Evolutionary conservation across 2,113 vertebrate genomes (phyloP).

Genomic region (Oryzias woworae): DNA sequence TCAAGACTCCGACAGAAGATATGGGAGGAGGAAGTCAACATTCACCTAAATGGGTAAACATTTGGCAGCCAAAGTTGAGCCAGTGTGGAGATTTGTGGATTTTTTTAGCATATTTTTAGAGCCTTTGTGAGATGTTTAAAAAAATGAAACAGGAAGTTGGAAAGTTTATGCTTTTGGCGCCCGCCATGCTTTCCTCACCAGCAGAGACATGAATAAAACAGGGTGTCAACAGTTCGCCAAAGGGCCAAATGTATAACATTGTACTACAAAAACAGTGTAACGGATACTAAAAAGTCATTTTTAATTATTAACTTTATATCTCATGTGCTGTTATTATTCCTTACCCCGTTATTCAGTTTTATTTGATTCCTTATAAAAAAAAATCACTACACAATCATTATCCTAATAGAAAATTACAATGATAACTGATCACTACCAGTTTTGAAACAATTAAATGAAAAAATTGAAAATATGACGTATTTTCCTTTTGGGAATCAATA

Average conservation of each 20-base stretch:
- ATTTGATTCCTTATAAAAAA: no score
- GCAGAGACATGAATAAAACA: conserved; percentile 55
- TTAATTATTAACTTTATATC: background rate
- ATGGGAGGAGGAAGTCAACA: conserved; percentile 53
- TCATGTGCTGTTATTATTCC: background rate
- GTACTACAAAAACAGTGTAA: background rate
- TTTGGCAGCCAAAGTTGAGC: conserved; percentile 49
- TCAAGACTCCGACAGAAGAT: conserved; percentile 36
- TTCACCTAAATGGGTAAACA: conserved; percentile 62
- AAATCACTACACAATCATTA: no score
- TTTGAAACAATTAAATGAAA: no score
- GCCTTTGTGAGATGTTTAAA: conserved; percentile 73
- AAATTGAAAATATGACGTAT: no score
- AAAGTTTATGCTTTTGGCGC: conserved; percentile 63
- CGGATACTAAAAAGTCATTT: conserved; percentile 25
- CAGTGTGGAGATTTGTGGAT: conserved; percentile 61
- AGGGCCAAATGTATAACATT: background rate
- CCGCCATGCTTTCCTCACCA: conserved; percentile 51
- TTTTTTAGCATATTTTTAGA: conserved; percentile 72
- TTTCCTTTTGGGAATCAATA: no score
- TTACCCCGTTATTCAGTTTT: no score
- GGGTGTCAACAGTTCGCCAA: conserved; percentile 44
- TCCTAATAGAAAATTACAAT: no score
- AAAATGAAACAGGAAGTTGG: conserved; percentile 73
- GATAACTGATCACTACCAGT: no score